Conservation (phyloP, 2,113 vertebrate species). For the Columba livia region DNA sequence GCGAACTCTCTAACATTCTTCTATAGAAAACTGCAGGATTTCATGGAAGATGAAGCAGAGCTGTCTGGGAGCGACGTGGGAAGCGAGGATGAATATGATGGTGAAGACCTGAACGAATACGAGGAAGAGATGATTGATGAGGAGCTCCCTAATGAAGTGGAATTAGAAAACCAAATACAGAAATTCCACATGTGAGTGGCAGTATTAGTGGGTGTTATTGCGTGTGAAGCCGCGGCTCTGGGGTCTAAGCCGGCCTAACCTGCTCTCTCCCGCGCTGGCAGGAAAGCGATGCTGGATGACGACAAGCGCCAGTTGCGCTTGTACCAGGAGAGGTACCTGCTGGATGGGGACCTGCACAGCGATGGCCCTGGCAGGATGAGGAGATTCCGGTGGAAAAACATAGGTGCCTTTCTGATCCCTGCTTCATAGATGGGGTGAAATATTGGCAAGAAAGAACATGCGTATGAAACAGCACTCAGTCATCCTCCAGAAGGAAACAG, state of each 20-base stretch:
- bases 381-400: conserved; percentile 94
- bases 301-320: conserved; percentile 90
- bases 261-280: conserved; percentile 28
- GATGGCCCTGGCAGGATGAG: conserved; percentile 92
- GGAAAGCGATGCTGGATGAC: conserved; percentile 93
- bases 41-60: conserved; percentile 94
- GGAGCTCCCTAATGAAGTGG: conserved; percentile 88
- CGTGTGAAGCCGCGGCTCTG: not conserved
- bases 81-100: conserved; percentile 89
- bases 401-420: conserved; percentile 72
- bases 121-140: conserved; percentile 93
- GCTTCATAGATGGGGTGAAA: too few species aligned
- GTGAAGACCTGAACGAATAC: conserved; percentile 84
- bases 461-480: not conserved
- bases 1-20: not conserved
- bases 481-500: not conserved
- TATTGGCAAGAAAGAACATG: not conserved
- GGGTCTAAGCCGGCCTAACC: accelerated
- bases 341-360: conserved; percentile 92
- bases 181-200: conserved; percentile 94
- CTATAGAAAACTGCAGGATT: conserved; percentile 83
- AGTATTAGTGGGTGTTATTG: not conserved
- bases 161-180: conserved; percentile 91
- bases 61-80: conserved; percentile 91
- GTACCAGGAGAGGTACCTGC: conserved; percentile 92